Evolutionary conservation across 2,888 invertebrate species (phyloP).

Genomic region (Autographa pulchrina): DNA sequence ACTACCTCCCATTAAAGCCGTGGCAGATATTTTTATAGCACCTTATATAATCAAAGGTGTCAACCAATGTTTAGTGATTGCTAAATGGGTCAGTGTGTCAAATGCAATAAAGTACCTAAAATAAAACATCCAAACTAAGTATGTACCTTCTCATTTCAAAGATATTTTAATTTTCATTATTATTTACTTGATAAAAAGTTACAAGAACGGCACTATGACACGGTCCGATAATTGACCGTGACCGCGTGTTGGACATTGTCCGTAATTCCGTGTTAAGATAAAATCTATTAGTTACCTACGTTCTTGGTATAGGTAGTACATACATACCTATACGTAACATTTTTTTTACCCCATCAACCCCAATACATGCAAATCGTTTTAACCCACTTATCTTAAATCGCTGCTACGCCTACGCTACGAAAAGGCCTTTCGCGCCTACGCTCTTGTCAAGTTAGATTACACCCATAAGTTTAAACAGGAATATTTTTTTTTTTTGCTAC

Average conservation of each 20-base stretch:
- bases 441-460: neutral
- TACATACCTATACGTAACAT: neutral
- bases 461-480: neutral
- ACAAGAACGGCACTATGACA: constrained; percentile 64
- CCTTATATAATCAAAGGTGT: too few relatives aligned
- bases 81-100: neutral
- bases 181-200: constrained; percentile 63
- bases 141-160: constrained; percentile 30
- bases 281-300: constrained; percentile 49
- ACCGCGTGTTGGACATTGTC: constrained; percentile 64
- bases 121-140: constrained; percentile 23
- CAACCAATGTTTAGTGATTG: neutral
- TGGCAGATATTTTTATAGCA: too few relatives aligned
- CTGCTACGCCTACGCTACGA: neutral
- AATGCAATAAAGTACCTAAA: too few relatives aligned
- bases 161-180: constrained; percentile 51
- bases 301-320: neutral
- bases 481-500: neutral
- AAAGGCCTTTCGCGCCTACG: neutral
- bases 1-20: too few relatives aligned
- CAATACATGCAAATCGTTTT: too few relatives aligned
- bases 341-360: neutral
- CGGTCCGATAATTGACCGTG: constrained; percentile 72
- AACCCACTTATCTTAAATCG: neutral
- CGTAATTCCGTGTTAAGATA: constrained; percentile 66